Conservation (phyloP, 2,113 vertebrate species). For the Eptesicus fuscus region DNA sequence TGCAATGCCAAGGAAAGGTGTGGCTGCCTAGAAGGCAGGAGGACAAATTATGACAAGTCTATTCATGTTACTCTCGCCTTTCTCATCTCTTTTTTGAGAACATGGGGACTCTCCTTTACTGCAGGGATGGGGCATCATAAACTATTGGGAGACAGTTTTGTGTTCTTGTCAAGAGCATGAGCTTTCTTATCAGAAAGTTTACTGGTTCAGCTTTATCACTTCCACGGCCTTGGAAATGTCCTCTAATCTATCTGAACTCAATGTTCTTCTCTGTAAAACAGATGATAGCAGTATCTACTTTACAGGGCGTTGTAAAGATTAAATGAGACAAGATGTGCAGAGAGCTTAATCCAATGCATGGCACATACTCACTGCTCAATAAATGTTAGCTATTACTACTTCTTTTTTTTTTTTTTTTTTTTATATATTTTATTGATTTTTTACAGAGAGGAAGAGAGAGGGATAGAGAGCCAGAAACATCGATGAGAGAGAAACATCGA, state of each 20-base stretch:
- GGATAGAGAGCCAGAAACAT: too few species aligned
- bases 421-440: too few species aligned
- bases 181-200: not conserved
- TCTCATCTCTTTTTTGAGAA: slow-evolving; percentile 2
- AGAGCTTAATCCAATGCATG: not conserved
- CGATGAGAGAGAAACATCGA: too few species aligned
- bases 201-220: not conserved
- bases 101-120: not conserved
- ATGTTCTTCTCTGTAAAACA: not conserved
- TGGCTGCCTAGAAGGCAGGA: not conserved
- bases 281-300: not conserved
- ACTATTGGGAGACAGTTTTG: not conserved
- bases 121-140: not conserved
- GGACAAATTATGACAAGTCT: not conserved
- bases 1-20: slow-evolving; percentile 36
- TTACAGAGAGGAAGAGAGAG: too few species aligned
- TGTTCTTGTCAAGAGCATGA: not conserved
- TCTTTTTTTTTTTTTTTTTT: too few species aligned
- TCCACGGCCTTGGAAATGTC: not conserved
- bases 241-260: not conserved
- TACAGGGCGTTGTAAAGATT: not conserved
- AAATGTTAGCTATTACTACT: not conserved
- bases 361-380: not conserved
- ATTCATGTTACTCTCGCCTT: not conserved
- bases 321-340: not conserved